Base-by-base conservation (phyloP, 2,888 invertebrate species). In the Pollenia amentaria region DNA sequence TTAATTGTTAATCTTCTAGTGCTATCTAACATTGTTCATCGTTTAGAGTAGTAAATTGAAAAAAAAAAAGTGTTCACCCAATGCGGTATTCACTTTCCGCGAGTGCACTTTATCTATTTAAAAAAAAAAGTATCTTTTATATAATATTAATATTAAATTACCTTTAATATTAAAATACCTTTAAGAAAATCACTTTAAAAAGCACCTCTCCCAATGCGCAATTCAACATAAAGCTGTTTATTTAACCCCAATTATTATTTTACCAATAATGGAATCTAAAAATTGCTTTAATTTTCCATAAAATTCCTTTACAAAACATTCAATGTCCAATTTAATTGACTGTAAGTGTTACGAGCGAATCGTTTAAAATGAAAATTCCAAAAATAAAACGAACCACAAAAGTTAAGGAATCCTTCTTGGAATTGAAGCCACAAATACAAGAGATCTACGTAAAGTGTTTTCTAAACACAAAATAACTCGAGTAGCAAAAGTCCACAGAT, bases 311-410 rank as follows among this genome's bases (percentile, higher is more conserved):
- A 57, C 57, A 12, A 38, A 57, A 55, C 29, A 57, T n/a, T 57
- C 38, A 57, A 57, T 57, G 8, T 38, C 1, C 38, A 38, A 69
- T 51, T n/a, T 16, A 51, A 16, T 69, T 29, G 51, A 51, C 11
- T 38, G 38, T 14, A 67, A 57, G 57, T 57, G 14, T 38, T 46
- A 2, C 10, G 7, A 48, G n/a, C 0, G 16, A 69, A 67, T 29
- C 14, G n/a, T 16, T 16, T 38, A 11, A 29, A 29, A 4, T 6
- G 29, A 29, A 29, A 38, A 38, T 57, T 51, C 10, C 40, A 29
- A 53, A 8, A 38, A 38, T 1, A 18, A 51, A 53, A 29, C 9
- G 7, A 70, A 70, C 70, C 70, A 12, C 53, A 70, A 70, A 70
- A 55, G 42, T 55, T 70, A 55, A 55, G 44, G 3, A 55, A 70